These are phyloP conservation scores for Rostratula benghalensis DNA, from an alignment of 2,113 vertebrate genomes.

Conservation along the genomic window DNA sequence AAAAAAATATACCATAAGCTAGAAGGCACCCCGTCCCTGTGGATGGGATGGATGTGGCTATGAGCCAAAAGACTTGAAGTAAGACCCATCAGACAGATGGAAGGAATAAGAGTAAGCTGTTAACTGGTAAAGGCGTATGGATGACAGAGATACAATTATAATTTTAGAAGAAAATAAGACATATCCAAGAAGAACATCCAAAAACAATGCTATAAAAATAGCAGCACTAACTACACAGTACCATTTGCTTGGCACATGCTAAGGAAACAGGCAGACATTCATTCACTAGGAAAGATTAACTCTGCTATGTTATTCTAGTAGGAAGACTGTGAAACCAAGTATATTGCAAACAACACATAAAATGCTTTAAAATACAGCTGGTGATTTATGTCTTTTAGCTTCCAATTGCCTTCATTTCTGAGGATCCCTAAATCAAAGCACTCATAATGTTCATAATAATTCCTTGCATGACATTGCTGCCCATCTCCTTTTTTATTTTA, in stretches of 20 bases:
- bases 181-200: neutral
- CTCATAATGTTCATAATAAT: neutral
- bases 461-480: neutral
- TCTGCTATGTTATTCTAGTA: neutral
- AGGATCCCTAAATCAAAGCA: neutral
- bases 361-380: neutral
- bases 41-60: neutral
- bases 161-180: conserved; percentile 31
- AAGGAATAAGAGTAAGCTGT: neutral
- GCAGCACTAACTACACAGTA: neutral
- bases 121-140: neutral
- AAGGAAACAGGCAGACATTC: neutral
- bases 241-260: neutral
- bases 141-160: neutral
- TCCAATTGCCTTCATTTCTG: neutral
- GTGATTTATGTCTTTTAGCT: neutral
- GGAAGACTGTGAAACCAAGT: neutral
- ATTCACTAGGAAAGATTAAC: neutral
- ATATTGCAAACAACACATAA: neutral
- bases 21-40: neutral
- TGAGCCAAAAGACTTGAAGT: neutral
- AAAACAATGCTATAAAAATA: conserved; percentile 35
- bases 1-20: neutral
- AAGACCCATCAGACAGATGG: neutral
- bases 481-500: neutral